Base-by-base conservation (phyloP, 2,888 invertebrate genomes). In the Venusia cambrica region DNA sequence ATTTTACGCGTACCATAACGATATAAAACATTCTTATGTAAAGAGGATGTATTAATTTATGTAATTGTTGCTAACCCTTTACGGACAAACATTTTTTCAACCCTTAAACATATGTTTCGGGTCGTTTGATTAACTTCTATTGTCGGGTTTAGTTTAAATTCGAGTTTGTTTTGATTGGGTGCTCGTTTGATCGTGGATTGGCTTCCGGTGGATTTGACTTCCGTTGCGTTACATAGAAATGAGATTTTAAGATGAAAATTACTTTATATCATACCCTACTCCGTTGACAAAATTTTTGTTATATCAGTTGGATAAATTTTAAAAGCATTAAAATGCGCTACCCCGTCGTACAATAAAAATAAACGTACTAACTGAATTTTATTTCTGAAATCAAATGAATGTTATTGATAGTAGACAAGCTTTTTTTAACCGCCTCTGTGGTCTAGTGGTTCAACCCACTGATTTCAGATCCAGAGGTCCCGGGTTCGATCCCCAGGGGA, bases 31-130 rank as follows among this genome's bases (percentile, higher is more conserved):
- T 68, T 71, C 62, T 65, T 65, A 65, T 66, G 33, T 73, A 62
- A 65, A 69, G 57, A 76, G 83, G 81, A 81, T 75, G 77, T 81
- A 81, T 85, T 84, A 83, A 85, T 81, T 81, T 81, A 81, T 80
- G 66, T 80, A 77, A 83, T 79, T 78, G 73, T 80, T n/a, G n/a
- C n/a, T 73, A 84, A 79, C 79, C 84, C 81, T 80, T 81, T 67
- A 48, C 44, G 57, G 62, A 63, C 66, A 59, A 38, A 38, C 32
- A 33, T 38, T 28, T 38, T 36, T 38, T 33, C 8, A 19, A 17
- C 24, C 15, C 59, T 59, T 60, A 76, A 76, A 73, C 83, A 84
- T 77, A 73, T 84, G 83, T 75, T 78, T 68, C 60, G 65, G 52
- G 51, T 49, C 53, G 51, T 58, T 61, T 70, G 78, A 79, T 81